Conservation (phyloP, 2,113 vertebrate genomes). For the Pangasianodon gigas region DNA sequence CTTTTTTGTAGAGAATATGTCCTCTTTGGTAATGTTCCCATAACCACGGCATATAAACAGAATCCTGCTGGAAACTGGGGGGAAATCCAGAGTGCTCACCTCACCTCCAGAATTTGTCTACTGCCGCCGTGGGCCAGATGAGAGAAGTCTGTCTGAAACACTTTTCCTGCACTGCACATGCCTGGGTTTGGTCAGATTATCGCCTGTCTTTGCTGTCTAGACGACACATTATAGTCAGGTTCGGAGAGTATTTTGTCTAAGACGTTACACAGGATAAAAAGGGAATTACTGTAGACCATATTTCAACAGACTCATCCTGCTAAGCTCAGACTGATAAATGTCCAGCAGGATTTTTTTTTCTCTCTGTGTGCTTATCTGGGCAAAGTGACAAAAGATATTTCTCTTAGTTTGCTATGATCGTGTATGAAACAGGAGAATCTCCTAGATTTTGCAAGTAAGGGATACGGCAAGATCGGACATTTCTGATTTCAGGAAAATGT, state of each 20-base stretch:
- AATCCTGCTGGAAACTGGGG: slow-evolving; percentile 42
- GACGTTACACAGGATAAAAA: slow-evolving; percentile 33
- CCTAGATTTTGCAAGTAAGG: slow-evolving; percentile 28
- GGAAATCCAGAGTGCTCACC: slow-evolving; percentile 30
- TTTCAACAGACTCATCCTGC: slow-evolving; percentile 36
- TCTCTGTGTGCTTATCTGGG: slow-evolving; percentile 4
- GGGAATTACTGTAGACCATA: slow-evolving; percentile 33
- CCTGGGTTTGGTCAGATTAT: slow-evolving; percentile 51
- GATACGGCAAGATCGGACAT: neutral
- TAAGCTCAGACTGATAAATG: slow-evolving; percentile 34
- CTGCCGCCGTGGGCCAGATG: slow-evolving; percentile 10
- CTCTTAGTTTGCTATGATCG: slow-evolving; percentile 22
- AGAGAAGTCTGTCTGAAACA: slow-evolving; percentile 43
- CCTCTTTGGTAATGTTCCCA: slow-evolving; percentile 34
- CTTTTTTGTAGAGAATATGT: slow-evolving; percentile 37
- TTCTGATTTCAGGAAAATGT: slow-evolving; percentile 13
- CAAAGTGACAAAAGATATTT: slow-evolving; percentile 28
- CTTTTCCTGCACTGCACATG: slow-evolving; percentile 39
- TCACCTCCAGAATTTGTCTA: slow-evolving; percentile 52
- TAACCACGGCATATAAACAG: slow-evolving; percentile 44
- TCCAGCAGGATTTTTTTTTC: neutral
- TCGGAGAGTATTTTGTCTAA: slow-evolving; percentile 30
- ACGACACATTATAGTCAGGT: slow-evolving; percentile 44
- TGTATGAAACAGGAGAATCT: neutral
- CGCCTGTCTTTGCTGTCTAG: slow-evolving; percentile 47